Conservation (phyloP, 2,113 vertebrate species). For the Petrocephalus microphthalmus region DNA sequence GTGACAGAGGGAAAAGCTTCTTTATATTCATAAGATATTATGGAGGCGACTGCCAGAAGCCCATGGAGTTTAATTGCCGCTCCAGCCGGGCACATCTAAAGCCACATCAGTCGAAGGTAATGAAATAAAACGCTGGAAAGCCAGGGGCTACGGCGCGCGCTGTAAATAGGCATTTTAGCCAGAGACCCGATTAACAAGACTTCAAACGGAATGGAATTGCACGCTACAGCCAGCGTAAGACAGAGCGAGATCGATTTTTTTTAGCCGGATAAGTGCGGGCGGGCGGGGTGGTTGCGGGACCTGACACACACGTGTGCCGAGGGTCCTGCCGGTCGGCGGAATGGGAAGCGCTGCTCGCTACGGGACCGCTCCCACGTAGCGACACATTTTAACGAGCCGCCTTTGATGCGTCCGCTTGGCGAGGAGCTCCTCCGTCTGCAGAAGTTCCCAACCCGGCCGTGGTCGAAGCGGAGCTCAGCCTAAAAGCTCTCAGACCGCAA, state of each 20-base stretch:
- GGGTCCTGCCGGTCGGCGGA: background rate
- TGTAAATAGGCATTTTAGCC: background rate
- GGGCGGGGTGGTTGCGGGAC: too few species aligned
- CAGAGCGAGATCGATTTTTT: background rate
- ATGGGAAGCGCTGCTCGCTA: background rate
- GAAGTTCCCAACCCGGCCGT: background rate
- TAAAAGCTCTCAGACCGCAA: background rate
- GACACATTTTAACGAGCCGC: background rate
- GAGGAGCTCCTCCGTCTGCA: background rate
- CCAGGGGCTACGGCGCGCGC: background rate
- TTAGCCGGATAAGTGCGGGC: background rate
- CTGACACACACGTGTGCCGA: background rate
- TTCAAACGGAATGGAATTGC: background rate
- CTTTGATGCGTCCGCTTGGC: background rate
- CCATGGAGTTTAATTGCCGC: conserved; percentile 9
- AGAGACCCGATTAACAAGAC: conserved; percentile 18
- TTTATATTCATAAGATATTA: conserved; percentile 19
- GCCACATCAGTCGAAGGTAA: background rate
- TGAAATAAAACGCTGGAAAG: conserved; percentile 2
- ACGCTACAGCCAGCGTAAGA: background rate
- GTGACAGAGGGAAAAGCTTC: background rate
- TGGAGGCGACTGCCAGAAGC: conserved; percentile 4
- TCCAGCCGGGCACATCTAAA: background rate
- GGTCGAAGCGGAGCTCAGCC: background rate
- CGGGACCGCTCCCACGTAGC: background rate